A percentile compares a stretch with the other conserved stretches of the same genome.
Evolutionary conservation across 2,888 invertebrate genomes (phyloP).

Genomic region (Buathra laborator): DNA sequence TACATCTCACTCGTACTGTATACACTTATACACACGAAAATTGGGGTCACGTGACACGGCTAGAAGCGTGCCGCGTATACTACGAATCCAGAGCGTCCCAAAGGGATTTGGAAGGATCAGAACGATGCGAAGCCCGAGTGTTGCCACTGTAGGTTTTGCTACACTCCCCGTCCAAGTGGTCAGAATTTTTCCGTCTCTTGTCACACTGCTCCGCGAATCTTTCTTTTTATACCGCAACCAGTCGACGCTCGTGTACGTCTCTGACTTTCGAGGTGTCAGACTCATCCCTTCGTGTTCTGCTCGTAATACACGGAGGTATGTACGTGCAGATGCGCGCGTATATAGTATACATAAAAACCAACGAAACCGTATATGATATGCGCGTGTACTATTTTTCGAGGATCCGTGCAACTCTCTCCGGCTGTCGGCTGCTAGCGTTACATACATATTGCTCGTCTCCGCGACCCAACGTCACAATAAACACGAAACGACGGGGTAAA

Average conservation of each 20-base stretch:
- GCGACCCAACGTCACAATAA: constrained; percentile 47
- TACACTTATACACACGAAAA: constrained; percentile 21
- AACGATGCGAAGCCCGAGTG: constrained; percentile 31
- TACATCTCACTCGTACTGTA: neutral
- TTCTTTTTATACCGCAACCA: constrained; percentile 43
- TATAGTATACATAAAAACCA: neutral
- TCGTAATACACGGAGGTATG: neutral
- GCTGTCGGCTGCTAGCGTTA: constrained; percentile 10
- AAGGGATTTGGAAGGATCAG: constrained; percentile 45
- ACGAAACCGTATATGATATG: neutral
- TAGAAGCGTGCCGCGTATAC: constrained; percentile 39
- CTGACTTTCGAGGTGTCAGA: constrained; percentile 39
- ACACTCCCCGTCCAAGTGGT: constrained; percentile 20
- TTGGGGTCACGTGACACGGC: constrained; percentile 6
- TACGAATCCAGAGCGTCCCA: constrained; percentile 23
- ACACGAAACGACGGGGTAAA: constrained; percentile 36
- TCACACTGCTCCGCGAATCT: constrained; percentile 21
- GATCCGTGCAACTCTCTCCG: neutral
- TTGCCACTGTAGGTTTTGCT: constrained; percentile 1
- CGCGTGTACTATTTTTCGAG: neutral
- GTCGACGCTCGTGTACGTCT: constrained; percentile 12
- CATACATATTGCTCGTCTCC: constrained; percentile 31
- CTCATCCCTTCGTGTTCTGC: constrained; percentile 23
- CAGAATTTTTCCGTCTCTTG: constrained; percentile 43
- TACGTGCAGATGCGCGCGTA: neutral